A percentile compares a stretch with the other conserved stretches of the same genome.
phyloP scores from a whole-genome alignment of 2,888 invertebrate genomes.

The Tillus elongatus region DNA sequence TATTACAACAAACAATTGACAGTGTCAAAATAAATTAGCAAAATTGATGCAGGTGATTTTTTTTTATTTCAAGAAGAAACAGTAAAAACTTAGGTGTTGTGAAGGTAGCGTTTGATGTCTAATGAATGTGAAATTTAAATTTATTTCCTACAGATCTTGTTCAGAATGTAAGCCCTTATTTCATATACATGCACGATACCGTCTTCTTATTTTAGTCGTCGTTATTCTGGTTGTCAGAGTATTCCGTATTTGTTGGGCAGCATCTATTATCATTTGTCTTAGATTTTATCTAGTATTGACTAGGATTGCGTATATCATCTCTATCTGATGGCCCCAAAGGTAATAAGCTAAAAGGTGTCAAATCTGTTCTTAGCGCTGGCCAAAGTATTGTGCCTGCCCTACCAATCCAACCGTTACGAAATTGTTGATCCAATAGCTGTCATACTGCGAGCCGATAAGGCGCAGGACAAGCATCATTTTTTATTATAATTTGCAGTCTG shows the following conservation, averaged over 20 bases:
- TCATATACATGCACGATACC: conserved; percentile 2
- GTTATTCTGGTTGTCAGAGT: background rate
- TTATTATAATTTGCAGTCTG: background rate
- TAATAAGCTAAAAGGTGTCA: background rate
- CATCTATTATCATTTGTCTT: background rate
- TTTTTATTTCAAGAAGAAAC: no score
- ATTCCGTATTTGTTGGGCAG: conserved; percentile 1
- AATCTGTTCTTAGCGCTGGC: background rate
- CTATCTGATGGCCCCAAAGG: background rate
- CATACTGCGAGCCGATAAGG: background rate
- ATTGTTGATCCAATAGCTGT: background rate
- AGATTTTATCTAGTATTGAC: background rate
- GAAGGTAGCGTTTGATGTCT: no score
- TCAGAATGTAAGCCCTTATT: conserved; percentile 1
- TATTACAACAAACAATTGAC: background rate
- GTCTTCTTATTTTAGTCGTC: conserved; percentile 1
- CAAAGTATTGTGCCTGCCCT: background rate
- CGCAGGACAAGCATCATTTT: background rate
- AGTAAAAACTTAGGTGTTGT: background rate
- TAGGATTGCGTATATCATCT: background rate
- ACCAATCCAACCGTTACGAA: background rate
- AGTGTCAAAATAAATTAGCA: background rate
- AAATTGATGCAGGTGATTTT: background rate
- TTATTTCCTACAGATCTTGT: conserved; percentile 1
- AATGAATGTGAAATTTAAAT: background rate